Evolutionary conservation across 2,888 invertebrate genomes (phyloP), one percentile per base, ranked within the genome.

Genomic region (Pilophorus perplexus): DNA sequence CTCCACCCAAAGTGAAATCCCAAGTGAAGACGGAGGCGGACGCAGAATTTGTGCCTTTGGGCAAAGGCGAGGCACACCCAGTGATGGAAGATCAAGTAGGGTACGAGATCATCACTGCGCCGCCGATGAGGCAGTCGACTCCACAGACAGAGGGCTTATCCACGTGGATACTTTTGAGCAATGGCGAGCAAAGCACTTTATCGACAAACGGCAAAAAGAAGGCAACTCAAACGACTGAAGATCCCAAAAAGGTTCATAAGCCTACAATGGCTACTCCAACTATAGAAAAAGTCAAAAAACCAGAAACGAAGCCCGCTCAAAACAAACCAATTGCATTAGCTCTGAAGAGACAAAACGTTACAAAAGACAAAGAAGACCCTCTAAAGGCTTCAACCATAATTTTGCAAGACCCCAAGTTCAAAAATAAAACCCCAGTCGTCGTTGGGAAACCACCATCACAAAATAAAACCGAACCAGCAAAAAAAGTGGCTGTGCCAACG

Each of bases 131-230:
- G 28, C 33, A 37, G 20, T 64, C 62, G 75, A 72, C 74, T 16
- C 67, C 44, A 20, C 88, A 80, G 52, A 82, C 82, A 22, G 69
- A 72, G 74, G 87, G 87, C 1, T 80, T 89, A 68, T 89, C 88
- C 0, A 89, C 89, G 0, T 89, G 89, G 89, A 85, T 89, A 68
- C 78, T 88, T 16, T 75, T 89, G 16, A 88, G 86, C 73, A 81
- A 82, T 6, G 72, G 71, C 18, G 71, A 73, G n/a, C 68, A 72
- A 14, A 71, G 73, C 3, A 73, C 72, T 12, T 67, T 70, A 10
- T 59, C 71, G 2, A 60, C 70, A 25, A 67, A 57, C 44, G 71
- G 66, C 52, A 71, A 64, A 42, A 59, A 64, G n/a, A 48, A 57
- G 16, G 59, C 65, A 14, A 48, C 54, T n/a, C 62, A 44, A n/a